Evolutionary conservation across 2,113 vertebrate species (phyloP), one percentile per base, ranked within the genome.

Genomic region (Rhinichthys klamathensis): DNA sequence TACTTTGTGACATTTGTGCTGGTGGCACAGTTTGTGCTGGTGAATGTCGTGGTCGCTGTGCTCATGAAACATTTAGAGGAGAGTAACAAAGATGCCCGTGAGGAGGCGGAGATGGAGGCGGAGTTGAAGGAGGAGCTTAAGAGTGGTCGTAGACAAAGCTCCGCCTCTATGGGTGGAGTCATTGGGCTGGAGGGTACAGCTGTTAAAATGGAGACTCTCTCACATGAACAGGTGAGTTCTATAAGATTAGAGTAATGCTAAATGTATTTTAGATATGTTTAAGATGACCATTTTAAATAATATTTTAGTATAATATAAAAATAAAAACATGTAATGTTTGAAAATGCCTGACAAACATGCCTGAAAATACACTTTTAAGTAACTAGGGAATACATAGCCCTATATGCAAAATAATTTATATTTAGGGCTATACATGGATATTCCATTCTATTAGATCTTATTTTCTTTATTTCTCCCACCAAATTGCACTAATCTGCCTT

Each of bases 41-140:
- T 99, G 89, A 99, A 99, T 1, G 98, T 99, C 86, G 98, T 99
- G 67, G 98, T 99, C 80, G 98, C 98, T 0, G 98, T 99, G 85
- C 95, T 99, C 84, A 99, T 99, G 98, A 99, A 99, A 87, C 98
- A 99, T 91, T 91, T 99, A 89, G 98, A 99, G 89, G 98, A 99
- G 83, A 99, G 97, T 94, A 99, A 99, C 94, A 98, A 98, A 90
- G 98, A 99, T 78, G 98, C 98, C 5, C 96, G 94, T 3, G 97
- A 98, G 89, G 98, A 99, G 0, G 97, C 97, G 0, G 96, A 97
- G 93, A 95, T 97, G 92, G 98, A 99, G 1, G 96, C 94, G 0
- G 95, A 95, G 91, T 94, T 97, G 0, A 94, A 94, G 87, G 84
- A 94, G 92, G 96, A 96, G 90, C 92, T 94, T 92, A 30, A 95